Evolutionary conservation across 2,113 vertebrate species (phyloP).

Genomic region (Oreochromis spilurus): DNA sequence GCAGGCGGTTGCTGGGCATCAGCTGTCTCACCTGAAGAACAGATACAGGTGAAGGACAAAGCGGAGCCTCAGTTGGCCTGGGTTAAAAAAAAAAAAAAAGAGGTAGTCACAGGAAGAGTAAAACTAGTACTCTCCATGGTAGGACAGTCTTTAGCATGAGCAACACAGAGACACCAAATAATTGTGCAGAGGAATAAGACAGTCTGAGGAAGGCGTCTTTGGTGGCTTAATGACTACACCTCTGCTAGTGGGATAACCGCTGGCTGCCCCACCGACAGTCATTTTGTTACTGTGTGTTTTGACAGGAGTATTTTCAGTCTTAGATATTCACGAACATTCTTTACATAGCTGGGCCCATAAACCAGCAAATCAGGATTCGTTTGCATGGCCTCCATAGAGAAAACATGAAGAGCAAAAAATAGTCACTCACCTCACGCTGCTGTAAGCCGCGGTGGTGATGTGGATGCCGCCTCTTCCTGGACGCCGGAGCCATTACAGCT

Average conservation of each 20-base stretch:
- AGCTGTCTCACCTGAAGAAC: too few species aligned
- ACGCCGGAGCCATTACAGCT: too few species aligned
- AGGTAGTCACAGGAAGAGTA: not conserved
- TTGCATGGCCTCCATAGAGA: too few species aligned
- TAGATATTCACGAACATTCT: not conserved
- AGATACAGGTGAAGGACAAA: too few species aligned
- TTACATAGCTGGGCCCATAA: not conserved
- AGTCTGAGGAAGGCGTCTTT: not conserved
- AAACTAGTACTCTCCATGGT: too few species aligned
- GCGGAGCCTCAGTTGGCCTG: too few species aligned
- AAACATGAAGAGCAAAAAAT: too few species aligned
- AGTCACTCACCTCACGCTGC: too few species aligned
- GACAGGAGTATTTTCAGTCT: not conserved
- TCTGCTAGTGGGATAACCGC: not conserved
- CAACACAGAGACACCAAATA: not conserved
- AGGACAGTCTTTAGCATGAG: not conserved
- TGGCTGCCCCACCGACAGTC: not conserved
- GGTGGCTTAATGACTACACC: not conserved
- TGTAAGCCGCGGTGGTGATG: too few species aligned
- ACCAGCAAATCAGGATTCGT: too few species aligned
- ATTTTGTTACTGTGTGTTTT: not conserved
- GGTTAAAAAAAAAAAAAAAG: not conserved
- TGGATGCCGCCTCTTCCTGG: too few species aligned
- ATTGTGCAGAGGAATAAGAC: not conserved
- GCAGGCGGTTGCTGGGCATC: too few species aligned